Conservation (phyloP, 23 tunicate genomes). For the Halocynthia roretzi region DNA sequence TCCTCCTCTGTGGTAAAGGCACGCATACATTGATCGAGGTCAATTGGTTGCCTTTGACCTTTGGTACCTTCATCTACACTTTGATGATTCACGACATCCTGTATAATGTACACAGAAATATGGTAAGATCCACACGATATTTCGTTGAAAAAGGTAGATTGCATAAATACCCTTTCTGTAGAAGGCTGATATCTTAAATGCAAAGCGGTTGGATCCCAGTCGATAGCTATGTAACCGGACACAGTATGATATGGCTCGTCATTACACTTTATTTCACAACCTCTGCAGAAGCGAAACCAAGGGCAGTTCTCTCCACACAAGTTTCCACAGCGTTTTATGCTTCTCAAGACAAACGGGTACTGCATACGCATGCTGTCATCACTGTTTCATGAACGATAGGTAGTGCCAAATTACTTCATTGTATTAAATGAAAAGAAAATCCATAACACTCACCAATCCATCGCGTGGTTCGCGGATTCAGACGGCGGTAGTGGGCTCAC, state of each 20-base stretch:
- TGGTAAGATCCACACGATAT: not conserved
- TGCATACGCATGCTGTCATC: slow-evolving; percentile 70
- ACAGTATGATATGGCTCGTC: slow-evolving; percentile 46
- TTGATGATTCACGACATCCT: slow-evolving; percentile 19
- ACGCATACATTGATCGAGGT: slow-evolving; percentile 57
- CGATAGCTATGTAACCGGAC: slow-evolving; percentile 69
- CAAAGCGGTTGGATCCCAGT: slow-evolving; percentile 95
- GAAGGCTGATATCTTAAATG: slow-evolving; percentile 87
- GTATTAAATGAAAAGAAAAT: not conserved
- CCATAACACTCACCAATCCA: slow-evolving; percentile 69
- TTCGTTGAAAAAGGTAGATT: not conserved
- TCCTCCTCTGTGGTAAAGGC: slow-evolving; percentile 89
- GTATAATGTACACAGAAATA: not conserved
- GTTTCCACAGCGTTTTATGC: slow-evolving; percentile 52
- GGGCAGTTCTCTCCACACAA: slow-evolving; percentile 83
- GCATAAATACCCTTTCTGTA: slow-evolving; percentile 45
- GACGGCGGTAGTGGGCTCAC: slow-evolving; percentile 72
- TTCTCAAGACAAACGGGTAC: slow-evolving; percentile 64
- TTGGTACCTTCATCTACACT: slow-evolving; percentile 18
- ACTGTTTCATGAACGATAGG: slow-evolving; percentile 19
- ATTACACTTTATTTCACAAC: slow-evolving; percentile 63
- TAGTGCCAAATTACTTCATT: not conserved
- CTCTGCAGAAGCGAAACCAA: slow-evolving; percentile 76
- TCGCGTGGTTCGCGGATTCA: slow-evolving; percentile 61
- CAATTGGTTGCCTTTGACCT: slow-evolving; percentile 46